Percentiles rank a stretch among this genome's conserved stretches.
phyloP scores from a whole-genome alignment of 2,888 invertebrate species.

The Cistogaster globosa region DNA sequence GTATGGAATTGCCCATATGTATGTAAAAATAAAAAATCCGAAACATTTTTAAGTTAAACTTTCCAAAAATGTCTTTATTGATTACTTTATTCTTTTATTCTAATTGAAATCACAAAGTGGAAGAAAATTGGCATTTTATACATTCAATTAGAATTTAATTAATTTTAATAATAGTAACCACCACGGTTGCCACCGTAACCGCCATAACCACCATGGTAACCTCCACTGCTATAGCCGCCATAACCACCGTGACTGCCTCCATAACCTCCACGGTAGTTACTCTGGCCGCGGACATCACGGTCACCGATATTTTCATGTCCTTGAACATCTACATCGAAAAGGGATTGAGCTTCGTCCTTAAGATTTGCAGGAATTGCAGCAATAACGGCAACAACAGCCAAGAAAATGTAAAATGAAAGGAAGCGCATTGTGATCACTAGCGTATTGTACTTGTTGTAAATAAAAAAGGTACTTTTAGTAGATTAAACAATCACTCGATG shows the following conservation, averaged over 20 bases:
- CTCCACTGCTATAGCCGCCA: too few species aligned
- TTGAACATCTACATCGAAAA: conserved; percentile 71
- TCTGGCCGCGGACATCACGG: conserved; percentile 72
- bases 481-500: conserved; percentile 48
- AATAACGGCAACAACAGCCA: conserved; percentile 62
- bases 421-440: conserved; percentile 71
- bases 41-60: too few species aligned
- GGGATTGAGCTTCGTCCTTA: conserved; percentile 49
- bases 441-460: not conserved
- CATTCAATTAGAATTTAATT: too few species aligned
- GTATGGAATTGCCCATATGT: too few species aligned
- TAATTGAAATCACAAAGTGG: too few species aligned
- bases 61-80: too few species aligned
- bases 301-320: conserved; percentile 75
- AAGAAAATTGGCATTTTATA: not conserved
- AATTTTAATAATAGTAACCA: too few species aligned
- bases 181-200: too few species aligned
- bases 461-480: not conserved
- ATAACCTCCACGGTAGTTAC: conserved; percentile 22
- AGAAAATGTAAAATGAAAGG: conserved; percentile 58
- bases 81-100: too few species aligned
- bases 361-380: conserved; percentile 59
- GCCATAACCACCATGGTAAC: too few species aligned
- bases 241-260: too few species aligned
- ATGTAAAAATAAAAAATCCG: too few species aligned